Evolutionary conservation across 2,888 invertebrate species (phyloP).

Genomic region (Eutolmus rufibarbis): DNA sequence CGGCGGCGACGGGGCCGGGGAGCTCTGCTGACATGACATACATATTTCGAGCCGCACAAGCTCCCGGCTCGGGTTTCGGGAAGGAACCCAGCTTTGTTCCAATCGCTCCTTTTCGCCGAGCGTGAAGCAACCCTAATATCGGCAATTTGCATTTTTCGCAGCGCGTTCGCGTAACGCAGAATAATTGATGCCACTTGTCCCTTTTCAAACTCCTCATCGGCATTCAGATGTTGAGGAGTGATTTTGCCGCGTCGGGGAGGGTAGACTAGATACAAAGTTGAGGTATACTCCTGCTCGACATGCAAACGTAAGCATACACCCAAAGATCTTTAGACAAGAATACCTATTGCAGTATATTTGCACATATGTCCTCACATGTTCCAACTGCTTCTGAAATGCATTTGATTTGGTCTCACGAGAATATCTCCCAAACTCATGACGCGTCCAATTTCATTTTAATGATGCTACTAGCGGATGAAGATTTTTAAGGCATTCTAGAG

Average conservation of each 20-base stretch:
- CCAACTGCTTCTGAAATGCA: too few relatives aligned
- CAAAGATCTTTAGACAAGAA: background rate
- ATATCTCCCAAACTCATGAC: too few relatives aligned
- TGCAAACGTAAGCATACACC: background rate
- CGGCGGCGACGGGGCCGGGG: background rate
- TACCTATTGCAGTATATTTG: background rate
- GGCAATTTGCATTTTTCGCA: background rate
- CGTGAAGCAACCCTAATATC: background rate
- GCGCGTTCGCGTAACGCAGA: background rate
- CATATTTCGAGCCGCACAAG: background rate
- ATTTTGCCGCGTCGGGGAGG: background rate
- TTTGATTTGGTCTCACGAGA: too few relatives aligned
- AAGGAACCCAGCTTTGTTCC: background rate
- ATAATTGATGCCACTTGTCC: background rate
- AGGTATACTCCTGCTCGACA: background rate
- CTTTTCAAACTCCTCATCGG: background rate
- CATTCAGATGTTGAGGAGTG: background rate
- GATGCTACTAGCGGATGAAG: too few relatives aligned
- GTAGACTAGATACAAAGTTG: background rate
- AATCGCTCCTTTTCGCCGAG: background rate
- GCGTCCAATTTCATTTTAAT: too few relatives aligned
- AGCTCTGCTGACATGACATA: background rate
- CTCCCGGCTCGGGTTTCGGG: background rate
- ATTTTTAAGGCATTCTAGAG: too few relatives aligned
- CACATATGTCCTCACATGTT: too few relatives aligned